These are phyloP conservation scores for Cyrtodaria siliqua DNA, from an alignment of 2,888 invertebrate species.

Conservation along the genomic window DNA sequence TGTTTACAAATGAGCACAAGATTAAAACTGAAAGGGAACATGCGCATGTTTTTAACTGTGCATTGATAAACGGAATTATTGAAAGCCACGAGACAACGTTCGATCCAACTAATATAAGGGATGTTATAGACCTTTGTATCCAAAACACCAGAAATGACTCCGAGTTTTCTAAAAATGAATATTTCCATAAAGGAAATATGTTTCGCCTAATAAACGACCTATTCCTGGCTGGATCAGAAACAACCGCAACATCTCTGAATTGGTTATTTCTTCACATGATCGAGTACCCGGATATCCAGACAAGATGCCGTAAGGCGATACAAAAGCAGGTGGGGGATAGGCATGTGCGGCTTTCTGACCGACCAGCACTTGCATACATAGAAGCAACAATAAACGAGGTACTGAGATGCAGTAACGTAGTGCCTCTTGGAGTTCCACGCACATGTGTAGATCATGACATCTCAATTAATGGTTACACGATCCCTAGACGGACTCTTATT, in stretches of 20 bases:
- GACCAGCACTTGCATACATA: conserved; percentile 7
- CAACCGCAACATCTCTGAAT: conserved; percentile 7
- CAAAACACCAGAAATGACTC: conserved; percentile 14
- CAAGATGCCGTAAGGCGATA: conserved; percentile 4
- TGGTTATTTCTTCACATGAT: conserved; percentile 23
- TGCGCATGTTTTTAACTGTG: neutral
- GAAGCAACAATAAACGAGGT: conserved; percentile 16
- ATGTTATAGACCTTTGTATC: conserved; percentile 22
- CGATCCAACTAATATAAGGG: conserved; percentile 9
- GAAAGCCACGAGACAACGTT: conserved; percentile 13
- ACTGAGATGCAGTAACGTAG: conserved; percentile 12
- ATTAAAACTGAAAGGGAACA: conserved; percentile 2
- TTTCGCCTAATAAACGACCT: conserved; percentile 22
- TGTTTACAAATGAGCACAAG: conserved; percentile 17
- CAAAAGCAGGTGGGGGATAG: conserved; percentile 8
- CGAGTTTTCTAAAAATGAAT: neutral
- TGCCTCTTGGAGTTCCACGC: conserved; percentile 18
- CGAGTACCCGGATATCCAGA: conserved; percentile 22
- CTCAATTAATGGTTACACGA: conserved; percentile 10
- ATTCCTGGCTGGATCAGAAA: conserved; percentile 23
- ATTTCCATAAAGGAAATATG: conserved; percentile 13
- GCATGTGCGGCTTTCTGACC: conserved; percentile 1
- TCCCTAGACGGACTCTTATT: conserved; percentile 14
- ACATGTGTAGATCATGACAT: conserved; percentile 16
- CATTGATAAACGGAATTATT: conserved; percentile 5